A percentile compares a stretch with the other conserved stretches of the same genome.
Evolutionary conservation across 2,113 vertebrate species (phyloP).

Genomic region (Otus sunia): DNA sequence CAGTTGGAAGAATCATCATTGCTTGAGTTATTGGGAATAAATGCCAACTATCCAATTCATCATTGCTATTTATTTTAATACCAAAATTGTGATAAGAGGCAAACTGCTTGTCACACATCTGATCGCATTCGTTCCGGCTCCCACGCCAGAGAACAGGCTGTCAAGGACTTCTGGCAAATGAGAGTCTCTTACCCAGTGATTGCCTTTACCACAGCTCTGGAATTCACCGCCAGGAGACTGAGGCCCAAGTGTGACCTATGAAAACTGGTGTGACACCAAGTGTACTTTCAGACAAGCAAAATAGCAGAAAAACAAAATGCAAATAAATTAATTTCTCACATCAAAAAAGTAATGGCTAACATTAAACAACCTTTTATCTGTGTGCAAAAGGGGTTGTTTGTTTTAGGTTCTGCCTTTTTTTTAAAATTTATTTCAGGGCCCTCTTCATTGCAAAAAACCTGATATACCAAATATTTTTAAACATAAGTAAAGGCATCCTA

Average conservation of each 20-base stretch:
- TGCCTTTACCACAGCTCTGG: neutral
- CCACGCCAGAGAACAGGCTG: neutral
- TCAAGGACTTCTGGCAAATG: neutral
- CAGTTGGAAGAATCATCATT: neutral
- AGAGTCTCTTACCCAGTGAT: neutral
- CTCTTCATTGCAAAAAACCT: neutral
- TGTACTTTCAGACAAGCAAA: neutral
- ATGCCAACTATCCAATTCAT: neutral
- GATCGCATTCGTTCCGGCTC: neutral
- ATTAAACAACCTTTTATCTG: constrained; percentile 32
- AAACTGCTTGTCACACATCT: neutral
- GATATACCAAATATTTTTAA: neutral
- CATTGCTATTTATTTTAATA: neutral
- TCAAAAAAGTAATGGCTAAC: constrained; percentile 25
- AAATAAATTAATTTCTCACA: constrained; percentile 51
- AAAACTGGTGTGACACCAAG: neutral
- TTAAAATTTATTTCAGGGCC: neutral
- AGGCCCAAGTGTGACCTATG: neutral
- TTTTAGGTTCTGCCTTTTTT: neutral
- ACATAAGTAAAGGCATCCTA: neutral
- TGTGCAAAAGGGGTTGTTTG: neutral
- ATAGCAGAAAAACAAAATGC: neutral
- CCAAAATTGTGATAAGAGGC: neutral
- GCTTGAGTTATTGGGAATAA: neutral
- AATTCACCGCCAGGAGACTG: neutral